A percentile compares a stretch with the other conserved stretches of the same genome.
phyloP scores from a whole-genome alignment of 2,113 vertebrate genomes.

The Hiodon alosoides region DNA sequence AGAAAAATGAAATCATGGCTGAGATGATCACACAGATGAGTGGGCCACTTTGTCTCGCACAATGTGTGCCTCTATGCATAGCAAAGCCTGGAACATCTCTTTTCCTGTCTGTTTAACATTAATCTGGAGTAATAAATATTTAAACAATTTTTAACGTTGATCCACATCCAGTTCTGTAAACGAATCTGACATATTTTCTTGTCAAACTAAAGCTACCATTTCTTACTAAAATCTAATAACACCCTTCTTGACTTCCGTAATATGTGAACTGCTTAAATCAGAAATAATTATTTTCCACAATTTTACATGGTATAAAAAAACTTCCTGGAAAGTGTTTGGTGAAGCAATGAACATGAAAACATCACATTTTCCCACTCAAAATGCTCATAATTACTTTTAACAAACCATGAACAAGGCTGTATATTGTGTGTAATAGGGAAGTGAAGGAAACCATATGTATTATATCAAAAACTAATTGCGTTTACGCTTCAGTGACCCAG shows the following conservation, averaged over 20 bases:
- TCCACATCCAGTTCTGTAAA: background rate
- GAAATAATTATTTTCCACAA: background rate
- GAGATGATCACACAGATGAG: slow-evolving; percentile 13
- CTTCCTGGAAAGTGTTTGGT: background rate
- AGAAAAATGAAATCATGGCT: slow-evolving; percentile 6
- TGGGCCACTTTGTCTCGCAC: background rate
- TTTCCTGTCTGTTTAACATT: background rate
- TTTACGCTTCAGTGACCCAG: too few relatives aligned
- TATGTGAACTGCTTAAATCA: background rate
- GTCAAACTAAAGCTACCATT: background rate
- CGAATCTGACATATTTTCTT: background rate
- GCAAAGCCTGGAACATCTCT: background rate
- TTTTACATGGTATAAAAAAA: background rate
- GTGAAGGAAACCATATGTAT: background rate
- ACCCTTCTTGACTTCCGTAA: background rate
- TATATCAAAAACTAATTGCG: too few relatives aligned
- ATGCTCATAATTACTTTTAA: slow-evolving; percentile 11
- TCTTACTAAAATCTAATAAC: background rate
- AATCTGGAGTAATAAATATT: background rate
- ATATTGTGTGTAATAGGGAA: background rate
- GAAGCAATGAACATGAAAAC: background rate
- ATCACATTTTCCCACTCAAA: background rate
- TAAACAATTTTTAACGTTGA: too few relatives aligned
- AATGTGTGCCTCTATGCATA: background rate
- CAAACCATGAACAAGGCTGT: background rate